Evolutionary conservation across 2,797 vertebrate genomes (phyloP).

Genomic region (Phaenicophaeus curvirostris): DNA sequence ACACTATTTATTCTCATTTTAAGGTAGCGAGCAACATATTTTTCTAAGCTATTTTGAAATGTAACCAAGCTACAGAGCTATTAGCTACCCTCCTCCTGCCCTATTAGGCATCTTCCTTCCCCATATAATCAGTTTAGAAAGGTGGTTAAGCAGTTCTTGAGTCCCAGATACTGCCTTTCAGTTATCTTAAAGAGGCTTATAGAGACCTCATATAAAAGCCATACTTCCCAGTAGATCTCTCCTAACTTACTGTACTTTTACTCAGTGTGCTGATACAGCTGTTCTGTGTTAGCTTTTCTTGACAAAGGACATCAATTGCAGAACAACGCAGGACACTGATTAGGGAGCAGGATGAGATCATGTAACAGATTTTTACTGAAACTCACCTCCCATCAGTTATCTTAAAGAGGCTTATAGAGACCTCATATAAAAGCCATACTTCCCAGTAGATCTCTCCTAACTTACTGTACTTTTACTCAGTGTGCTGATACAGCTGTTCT

Average conservation of each 20-base stretch:
- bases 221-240: not conserved
- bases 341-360: not conserved
- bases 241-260: not conserved
- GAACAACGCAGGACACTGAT: not conserved
- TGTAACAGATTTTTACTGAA: not conserved
- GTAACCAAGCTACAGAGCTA: not conserved
- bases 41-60: not conserved
- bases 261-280: not conserved
- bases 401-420: not conserved
- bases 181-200: not conserved
- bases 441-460: not conserved
- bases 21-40: not conserved
- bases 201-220: not conserved
- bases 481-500: not conserved
- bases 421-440: not conserved
- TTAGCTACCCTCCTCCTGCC: not conserved
- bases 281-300: not conserved
- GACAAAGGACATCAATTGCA: not conserved
- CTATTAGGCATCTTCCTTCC: not conserved
- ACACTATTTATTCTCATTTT: not conserved
- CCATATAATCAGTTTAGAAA: not conserved
- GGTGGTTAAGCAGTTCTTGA: not conserved
- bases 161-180: not conserved
- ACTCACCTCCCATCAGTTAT: not conserved
- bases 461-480: not conserved